A percentile compares a stretch with the other conserved stretches of the same genome.
Evolutionary conservation across 1,140 invertebrate genomes (phyloP).

Genomic region (Euura saliciscinereae): DNA sequence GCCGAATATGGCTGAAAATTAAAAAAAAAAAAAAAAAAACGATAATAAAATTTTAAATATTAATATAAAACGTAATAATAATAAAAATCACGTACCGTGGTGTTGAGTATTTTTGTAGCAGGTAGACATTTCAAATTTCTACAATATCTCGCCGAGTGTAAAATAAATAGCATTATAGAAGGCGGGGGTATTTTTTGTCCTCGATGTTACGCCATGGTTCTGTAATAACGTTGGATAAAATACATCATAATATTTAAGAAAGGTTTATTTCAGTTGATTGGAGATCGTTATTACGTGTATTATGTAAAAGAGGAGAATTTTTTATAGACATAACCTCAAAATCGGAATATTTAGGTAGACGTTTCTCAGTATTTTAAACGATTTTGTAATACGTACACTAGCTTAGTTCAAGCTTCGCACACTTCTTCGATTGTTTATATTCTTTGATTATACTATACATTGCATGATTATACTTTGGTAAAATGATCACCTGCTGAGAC

Average conservation of each 20-base stretch:
- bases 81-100: conserved; percentile 32
- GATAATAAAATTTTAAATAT: conserved; percentile 16
- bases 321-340: not conserved
- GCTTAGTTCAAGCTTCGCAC: not conserved
- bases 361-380: too few relatives aligned
- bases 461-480: not conserved
- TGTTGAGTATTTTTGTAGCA: conserved; percentile 33
- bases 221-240: conserved; percentile 23
- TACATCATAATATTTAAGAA: not conserved
- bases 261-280: too few relatives aligned
- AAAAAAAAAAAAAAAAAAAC: conserved; percentile 7
- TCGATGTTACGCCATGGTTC: conserved; percentile 24
- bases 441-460: not conserved
- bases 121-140: conserved; percentile 36
- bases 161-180: conserved; percentile 48
- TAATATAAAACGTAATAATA: conserved; percentile 13
- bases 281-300: not conserved
- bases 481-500: not conserved
- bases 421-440: not conserved
- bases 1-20: conserved; percentile 39
- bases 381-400: not conserved
- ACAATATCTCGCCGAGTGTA: conserved; percentile 32
- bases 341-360: not conserved
- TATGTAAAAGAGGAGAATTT: not conserved
- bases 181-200: conserved; percentile 11